phyloP scores from a whole-genome alignment of 2,113 vertebrate genomes.

The Vidua chalybeata region DNA sequence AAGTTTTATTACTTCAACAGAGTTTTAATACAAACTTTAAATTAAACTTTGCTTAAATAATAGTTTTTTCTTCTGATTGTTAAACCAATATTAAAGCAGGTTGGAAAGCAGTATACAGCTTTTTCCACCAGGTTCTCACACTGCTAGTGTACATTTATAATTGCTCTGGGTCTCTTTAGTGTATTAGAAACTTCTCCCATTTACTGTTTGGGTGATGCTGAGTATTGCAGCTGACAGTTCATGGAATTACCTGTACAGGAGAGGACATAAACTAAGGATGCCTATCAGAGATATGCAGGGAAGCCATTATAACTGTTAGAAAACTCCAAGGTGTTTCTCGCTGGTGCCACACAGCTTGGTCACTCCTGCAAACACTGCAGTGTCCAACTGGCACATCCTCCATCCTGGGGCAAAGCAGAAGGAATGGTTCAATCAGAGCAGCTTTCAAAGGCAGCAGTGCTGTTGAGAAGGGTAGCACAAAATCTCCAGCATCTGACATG shows the following conservation, averaged over 20 bases:
- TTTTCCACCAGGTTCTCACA: background rate
- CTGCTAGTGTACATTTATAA: background rate
- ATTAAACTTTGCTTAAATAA: background rate
- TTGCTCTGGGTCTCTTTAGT: background rate
- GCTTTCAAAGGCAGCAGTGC: background rate
- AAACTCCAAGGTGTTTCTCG: background rate
- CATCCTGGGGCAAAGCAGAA: background rate
- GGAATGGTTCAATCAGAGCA: background rate
- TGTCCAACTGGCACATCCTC: background rate
- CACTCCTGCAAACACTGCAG: background rate
- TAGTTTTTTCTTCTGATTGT: background rate
- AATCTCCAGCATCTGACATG: accelerated
- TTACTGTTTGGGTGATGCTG: background rate
- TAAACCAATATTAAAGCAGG: background rate
- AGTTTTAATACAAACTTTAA: background rate
- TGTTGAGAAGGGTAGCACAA: background rate
- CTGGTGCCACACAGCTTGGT: background rate
- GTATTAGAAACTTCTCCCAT: background rate
- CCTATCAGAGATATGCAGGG: background rate
- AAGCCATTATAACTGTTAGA: background rate
- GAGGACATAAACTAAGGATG: background rate
- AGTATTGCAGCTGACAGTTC: background rate
- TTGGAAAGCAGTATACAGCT: background rate
- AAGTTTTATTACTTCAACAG: background rate
- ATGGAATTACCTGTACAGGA: background rate